phyloP scores from a whole-genome alignment of 2,797 vertebrate genomes.

The Argentina silus region DNA sequence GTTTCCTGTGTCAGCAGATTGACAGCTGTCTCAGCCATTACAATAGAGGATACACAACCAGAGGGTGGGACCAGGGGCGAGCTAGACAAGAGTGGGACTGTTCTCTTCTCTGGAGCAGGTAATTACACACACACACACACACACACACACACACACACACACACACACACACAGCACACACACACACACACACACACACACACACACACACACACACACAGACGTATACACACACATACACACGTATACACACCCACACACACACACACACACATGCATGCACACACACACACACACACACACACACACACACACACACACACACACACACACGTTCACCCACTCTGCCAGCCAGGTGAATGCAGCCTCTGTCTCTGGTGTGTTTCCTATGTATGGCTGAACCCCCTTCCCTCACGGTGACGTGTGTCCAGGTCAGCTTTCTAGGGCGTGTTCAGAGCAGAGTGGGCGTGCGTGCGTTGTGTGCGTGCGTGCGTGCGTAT shows the following conservation, averaged over 20 bases:
- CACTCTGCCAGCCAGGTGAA: constrained; percentile 7
- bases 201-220: constrained; percentile 3
- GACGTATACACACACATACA: not conserved
- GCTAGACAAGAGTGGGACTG: constrained; percentile 41
- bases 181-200: constrained; percentile 10
- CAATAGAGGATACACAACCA: not conserved
- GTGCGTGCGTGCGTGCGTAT: too few species aligned
- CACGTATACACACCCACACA: constrained; percentile 27
- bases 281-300: constrained; percentile 1
- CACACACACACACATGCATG: constrained; percentile 1
- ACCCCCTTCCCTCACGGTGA: constrained; percentile 7
- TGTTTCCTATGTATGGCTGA: not conserved
- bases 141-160: constrained; percentile 5
- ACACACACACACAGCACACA: constrained; percentile 20
- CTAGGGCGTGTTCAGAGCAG: not conserved
- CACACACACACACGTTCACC: constrained; percentile 10
- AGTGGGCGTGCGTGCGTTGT: too few species aligned
- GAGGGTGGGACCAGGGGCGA: constrained; percentile 5
- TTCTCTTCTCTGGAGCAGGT: constrained; percentile 29
- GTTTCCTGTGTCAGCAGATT: constrained; percentile 10
- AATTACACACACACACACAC: constrained; percentile 28
- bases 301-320: constrained; percentile 6
- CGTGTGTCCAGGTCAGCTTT: constrained; percentile 27
- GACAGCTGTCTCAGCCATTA: constrained; percentile 27
- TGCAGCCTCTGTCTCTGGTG: constrained; percentile 21